Base-by-base conservation (phyloP, 2,113 vertebrate species). In the Centropus bengalensis region DNA sequence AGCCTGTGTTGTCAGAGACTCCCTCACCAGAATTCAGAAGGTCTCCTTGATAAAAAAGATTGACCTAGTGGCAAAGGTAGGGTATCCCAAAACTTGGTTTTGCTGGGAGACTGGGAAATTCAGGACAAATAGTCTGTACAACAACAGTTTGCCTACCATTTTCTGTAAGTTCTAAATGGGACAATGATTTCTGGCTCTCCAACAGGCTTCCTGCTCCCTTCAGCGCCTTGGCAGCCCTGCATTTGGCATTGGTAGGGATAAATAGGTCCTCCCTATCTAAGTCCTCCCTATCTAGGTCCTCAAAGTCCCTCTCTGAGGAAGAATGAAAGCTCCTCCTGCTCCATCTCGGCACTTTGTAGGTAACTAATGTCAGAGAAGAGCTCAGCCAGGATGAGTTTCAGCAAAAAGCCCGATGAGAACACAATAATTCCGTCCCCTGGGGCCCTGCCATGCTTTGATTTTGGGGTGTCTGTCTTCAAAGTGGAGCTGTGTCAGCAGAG, bases 371-470 rank as follows among this genome's bases (percentile, higher is more conserved):
- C 10, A 2, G 20, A 64, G 51, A 67, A 45, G 11, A 36, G 7
- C 16, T 62, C 2, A 0, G n/a, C n/a, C 47, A 3, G 14, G 45
- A 45, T 6, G 9, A 63, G 9, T 33, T 47, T 30, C 1, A 1
- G 24, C 28, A 33, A 33, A 77, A 77, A 63, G 24, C 33, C 30
- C 1, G 3, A 33, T 12, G 21, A 5, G 8, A 36, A 56, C 64
- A 42, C 30, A 28, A 40, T 27, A 62, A 42, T 36, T 70, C 36
- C 23, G 17, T 20, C 32, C 49, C 27, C 42, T 18, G 28, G 20
- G 63, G 4, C 30, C 63, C 8, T 8, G 7, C 56, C 56, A 18
- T 8, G 0, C 18, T 42, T 28, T 33, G 21, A 42, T 62, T 63
- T 82, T 32, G 17, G 63, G 20, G 19, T 10, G 23, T 16, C 55